Evolutionary conservation across 1,140 invertebrate genomes (phyloP).

Genomic region (Proctacanthus coquilletti): DNA sequence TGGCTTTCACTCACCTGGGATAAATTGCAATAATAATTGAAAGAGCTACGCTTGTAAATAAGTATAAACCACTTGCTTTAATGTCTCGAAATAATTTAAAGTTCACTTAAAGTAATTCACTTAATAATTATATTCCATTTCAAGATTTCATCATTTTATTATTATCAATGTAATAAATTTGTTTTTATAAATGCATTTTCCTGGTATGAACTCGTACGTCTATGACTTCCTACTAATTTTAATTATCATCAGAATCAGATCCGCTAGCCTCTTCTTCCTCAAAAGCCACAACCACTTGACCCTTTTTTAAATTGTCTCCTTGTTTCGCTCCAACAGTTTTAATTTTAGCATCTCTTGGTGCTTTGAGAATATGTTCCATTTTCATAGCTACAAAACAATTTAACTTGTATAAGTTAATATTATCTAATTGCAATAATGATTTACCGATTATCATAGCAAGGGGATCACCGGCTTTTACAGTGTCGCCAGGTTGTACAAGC

Average conservation of each 20-base stretch:
- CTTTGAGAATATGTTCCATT: constrained; percentile 93
- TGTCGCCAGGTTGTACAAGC: constrained; percentile 59
- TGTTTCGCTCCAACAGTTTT: constrained; percentile 52
- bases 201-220: too few species aligned
- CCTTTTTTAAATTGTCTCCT: constrained; percentile 75
- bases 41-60: too few species aligned
- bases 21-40: too few species aligned
- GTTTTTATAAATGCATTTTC: constrained; percentile 22
- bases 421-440: background rate
- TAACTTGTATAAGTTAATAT: background rate
- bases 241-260: too few species aligned
- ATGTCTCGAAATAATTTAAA: constrained; percentile 7
- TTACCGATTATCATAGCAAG: constrained; percentile 56
- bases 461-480: constrained; percentile 58
- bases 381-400: constrained; percentile 69
- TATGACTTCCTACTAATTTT: too few species aligned
- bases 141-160: constrained; percentile 5
- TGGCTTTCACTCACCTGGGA: too few species aligned
- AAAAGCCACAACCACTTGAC: constrained; percentile 40
- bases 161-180: constrained; percentile 7
- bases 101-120: constrained; percentile 4
- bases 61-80: too few species aligned
- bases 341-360: constrained; percentile 58
- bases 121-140: constrained; percentile 3
- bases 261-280: constrained; percentile 19